These are phyloP conservation scores for Petrocephalus zakoni DNA, from an alignment of 2,113 vertebrate species.

Conservation along the genomic window DNA sequence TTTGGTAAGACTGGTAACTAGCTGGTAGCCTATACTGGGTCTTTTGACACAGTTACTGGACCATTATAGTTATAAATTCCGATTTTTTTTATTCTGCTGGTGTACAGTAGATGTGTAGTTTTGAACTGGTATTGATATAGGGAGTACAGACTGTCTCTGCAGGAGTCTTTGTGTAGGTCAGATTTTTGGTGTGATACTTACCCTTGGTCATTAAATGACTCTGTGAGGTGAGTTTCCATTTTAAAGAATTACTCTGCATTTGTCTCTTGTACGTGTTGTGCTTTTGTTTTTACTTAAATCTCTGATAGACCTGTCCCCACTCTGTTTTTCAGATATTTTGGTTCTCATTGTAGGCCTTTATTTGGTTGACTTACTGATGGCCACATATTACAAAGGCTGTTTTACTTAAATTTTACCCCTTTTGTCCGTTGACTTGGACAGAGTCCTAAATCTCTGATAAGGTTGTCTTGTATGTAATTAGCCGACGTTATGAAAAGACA, in stretches of 20 bases:
- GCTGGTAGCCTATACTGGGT: not conserved
- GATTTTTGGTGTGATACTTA: not conserved
- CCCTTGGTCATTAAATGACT: not conserved
- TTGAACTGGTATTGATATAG: not conserved
- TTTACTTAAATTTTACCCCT: not conserved
- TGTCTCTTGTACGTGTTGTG: not conserved
- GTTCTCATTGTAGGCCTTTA: not conserved
- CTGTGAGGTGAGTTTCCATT: not conserved
- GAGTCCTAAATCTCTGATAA: constrained; percentile 59
- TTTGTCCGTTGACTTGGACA: constrained; percentile 31
- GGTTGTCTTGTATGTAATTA: constrained; percentile 51
- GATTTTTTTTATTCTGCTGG: not conserved
- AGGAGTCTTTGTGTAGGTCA: not conserved
- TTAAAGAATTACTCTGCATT: not conserved
- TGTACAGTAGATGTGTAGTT: not conserved
- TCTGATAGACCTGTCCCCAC: not conserved
- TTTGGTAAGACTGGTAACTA: not conserved
- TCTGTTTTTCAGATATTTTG: not conserved
- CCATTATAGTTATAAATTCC: not conserved
- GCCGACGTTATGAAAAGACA: constrained; percentile 52
- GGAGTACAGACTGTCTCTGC: not conserved
- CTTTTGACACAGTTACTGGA: not conserved
- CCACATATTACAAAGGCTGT: not conserved
- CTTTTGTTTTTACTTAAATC: not conserved
- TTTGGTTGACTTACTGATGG: not conserved